Conservation (phyloP, 2,888 invertebrate genomes). For the Nomada flava region DNA sequence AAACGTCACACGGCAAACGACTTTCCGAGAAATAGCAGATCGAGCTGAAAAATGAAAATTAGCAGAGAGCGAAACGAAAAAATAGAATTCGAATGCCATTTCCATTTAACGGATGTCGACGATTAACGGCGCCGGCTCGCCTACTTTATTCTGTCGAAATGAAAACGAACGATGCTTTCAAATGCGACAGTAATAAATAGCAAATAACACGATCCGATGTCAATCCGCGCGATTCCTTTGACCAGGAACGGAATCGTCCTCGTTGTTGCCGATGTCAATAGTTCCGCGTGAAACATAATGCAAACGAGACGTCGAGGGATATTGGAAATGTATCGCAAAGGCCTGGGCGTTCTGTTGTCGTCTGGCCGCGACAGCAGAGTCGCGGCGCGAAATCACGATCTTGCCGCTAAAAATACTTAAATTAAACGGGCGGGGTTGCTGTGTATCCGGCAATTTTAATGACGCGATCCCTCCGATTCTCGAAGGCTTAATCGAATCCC, state of each 20-base stretch:
- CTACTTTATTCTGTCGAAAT: slow-evolving; percentile 16
- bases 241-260: slow-evolving; percentile 57
- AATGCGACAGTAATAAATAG: slow-evolving; percentile 46
- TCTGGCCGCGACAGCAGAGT: slow-evolving; percentile 71
- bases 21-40: not conserved
- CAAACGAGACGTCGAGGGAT: slow-evolving; percentile 68
- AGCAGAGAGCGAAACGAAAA: not conserved
- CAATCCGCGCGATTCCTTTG: slow-evolving; percentile 52
- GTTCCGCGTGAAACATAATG: slow-evolving; percentile 56
- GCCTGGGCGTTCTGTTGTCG: slow-evolving; percentile 51
- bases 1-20: not conserved
- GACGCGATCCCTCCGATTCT: not conserved
- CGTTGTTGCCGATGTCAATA: slow-evolving; percentile 60
- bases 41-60: not conserved
- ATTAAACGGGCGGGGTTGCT: not conserved
- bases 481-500: slow-evolving; percentile 21
- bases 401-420: slow-evolving; percentile 16
- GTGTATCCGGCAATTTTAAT: no score
- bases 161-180: slow-evolving; percentile 39
- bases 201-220: slow-evolving; percentile 51
- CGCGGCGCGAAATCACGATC: slow-evolving; percentile 49
- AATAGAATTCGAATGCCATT: not conserved
- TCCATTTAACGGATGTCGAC: not conserved
- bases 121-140: slow-evolving; percentile 16
- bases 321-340: slow-evolving; percentile 67